Conservation (phyloP, 2,888 invertebrate species). For the Tetragnatha montana region DNA sequence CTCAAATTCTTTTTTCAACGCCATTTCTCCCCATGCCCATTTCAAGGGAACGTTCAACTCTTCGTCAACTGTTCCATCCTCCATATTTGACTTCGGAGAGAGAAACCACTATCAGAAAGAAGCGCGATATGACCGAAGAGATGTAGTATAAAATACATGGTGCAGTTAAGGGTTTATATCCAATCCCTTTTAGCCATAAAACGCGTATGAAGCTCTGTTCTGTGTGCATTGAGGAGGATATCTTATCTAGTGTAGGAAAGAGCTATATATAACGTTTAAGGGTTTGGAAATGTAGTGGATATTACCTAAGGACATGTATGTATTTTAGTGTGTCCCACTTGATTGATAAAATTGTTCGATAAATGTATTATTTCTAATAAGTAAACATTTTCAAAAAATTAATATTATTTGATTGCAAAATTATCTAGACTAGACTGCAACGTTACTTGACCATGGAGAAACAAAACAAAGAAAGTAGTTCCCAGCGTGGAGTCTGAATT, state of each 20-base stretch:
- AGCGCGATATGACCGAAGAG: slow-evolving; percentile 21
- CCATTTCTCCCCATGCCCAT: slow-evolving; percentile 47
- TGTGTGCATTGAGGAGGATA: slow-evolving; percentile 14
- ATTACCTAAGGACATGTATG: not conserved
- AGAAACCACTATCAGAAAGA: slow-evolving; percentile 1
- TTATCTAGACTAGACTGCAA: too few species aligned
- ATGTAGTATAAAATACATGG: slow-evolving; percentile 48
- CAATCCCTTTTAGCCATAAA: slow-evolving; percentile 40
- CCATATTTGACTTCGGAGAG: slow-evolving; percentile 38
- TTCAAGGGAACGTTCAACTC: slow-evolving; percentile 13
- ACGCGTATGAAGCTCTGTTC: slow-evolving; percentile 27
- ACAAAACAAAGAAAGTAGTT: too few species aligned
- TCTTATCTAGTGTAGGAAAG: slow-evolving; percentile 22
- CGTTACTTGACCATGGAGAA: too few species aligned
- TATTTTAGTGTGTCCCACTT: too few species aligned
- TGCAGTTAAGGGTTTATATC: slow-evolving; percentile 48
- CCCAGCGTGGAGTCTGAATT: too few species aligned
- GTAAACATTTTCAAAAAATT: too few species aligned
- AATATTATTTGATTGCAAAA: too few species aligned
- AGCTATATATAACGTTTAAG: not conserved
- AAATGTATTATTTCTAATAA: too few species aligned
- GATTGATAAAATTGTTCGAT: too few species aligned
- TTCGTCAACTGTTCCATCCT: slow-evolving; percentile 31
- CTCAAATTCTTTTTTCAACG: slow-evolving; percentile 25
- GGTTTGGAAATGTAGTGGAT: not conserved